Base-by-base conservation (phyloP, 2,888 invertebrate species). In the Oscheius sp. region DNA sequence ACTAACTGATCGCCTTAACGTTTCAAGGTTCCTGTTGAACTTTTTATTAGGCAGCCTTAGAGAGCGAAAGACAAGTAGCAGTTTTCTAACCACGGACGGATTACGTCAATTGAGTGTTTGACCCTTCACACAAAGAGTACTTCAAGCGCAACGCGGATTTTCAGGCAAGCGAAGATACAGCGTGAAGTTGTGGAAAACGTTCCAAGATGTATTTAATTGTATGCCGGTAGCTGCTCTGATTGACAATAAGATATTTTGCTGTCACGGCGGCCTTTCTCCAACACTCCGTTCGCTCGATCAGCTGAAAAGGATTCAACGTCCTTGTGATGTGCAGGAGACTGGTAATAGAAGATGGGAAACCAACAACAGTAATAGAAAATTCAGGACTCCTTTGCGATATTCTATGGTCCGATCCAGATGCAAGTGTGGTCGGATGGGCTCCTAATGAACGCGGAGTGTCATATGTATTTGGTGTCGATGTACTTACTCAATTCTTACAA, bases 161-260 rank as follows among this genome's bases (percentile, higher is more conserved):
- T n/a, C n/a, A 82, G 81, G 82, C 77, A 82, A 84, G 67, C 71
- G 79, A 8, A 72, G 84, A 9, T 79, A 80, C 74, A 81, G 77
- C 59, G 68, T 82, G 47, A 81, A 83, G 63, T 68, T 84, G 36
- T 84, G 84, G 84, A 84, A 82, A 70, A 74, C 77, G 59, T 84
- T 84, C 76, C 83, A 84, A 69, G 84, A 84, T 62, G 84, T 83
- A 6, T 82, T 84, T 80, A 83, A 84, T 64, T 80, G 81, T 56
- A 78, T 84, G 83, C 84, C 84, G 26, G 80, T 84, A 24, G 82
- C 83, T 24, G 84, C 83, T 8, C 73, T 84, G 33, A 80, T 85
- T 68, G 83, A 82, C 65, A 79, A 79, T 67, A 83, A 83, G 65
- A 82, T 84, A 47, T 81, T 82, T 72, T 83, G 82, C 68, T 82